Conservation (phyloP, 2,113 vertebrate genomes). For the Lamprotornis superbus region DNA sequence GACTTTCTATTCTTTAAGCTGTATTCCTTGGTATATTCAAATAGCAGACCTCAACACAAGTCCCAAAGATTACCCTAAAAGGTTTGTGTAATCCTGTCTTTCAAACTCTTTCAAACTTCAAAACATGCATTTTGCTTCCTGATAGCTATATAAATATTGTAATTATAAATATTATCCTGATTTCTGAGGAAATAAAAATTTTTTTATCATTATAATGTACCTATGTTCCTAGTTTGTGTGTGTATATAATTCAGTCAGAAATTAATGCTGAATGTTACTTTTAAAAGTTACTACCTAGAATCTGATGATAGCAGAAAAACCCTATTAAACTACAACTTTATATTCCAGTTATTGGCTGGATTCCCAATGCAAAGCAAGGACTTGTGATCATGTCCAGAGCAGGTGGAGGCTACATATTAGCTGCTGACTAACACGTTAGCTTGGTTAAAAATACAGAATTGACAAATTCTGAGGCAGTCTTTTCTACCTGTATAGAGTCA, state of each 20-base stretch:
- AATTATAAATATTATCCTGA: not conserved
- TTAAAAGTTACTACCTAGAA: not conserved
- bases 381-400: not conserved
- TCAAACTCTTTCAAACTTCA: not conserved
- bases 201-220: not conserved
- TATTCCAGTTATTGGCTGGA: not conserved
- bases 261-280: not conserved
- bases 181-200: not conserved
- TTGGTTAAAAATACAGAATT: not conserved
- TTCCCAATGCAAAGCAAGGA: not conserved
- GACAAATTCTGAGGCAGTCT: not conserved
- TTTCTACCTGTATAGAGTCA: not conserved
- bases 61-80: not conserved
- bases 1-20: not conserved
- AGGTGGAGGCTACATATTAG: not conserved
- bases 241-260: not conserved
- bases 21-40: not conserved
- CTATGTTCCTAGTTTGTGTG: not conserved
- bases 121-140: not conserved
- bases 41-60: fast-evolving
- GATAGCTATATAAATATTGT: not conserved
- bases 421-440: not conserved
- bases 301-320: not conserved
- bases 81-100: not conserved
- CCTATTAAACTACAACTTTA: not conserved